Base-by-base conservation (phyloP, 2,888 invertebrate species). In the Philereme transversata region DNA sequence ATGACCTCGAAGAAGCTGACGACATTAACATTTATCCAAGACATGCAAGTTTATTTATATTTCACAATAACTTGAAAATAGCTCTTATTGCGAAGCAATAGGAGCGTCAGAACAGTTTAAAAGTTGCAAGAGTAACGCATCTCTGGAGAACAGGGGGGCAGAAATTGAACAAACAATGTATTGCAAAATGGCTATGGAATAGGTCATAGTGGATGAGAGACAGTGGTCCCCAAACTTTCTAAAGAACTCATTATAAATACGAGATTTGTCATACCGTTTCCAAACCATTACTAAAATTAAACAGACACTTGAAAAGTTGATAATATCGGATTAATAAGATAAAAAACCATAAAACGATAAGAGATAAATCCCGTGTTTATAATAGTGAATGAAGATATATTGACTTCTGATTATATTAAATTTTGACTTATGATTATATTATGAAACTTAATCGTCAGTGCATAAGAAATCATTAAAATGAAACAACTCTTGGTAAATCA, bases 81-180 rank as follows among this genome's bases (percentile, higher is more conserved):
- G 50, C 48, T 73, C 68, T 71, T 82, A 74, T 60, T 5, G 4
- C 35, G 8, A 35, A 8, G 51, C 0, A 3, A 51, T 75, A 79
- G 75, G 74, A 69, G 57, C 58, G 51, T 57, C 38, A 51, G 53
- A 45, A 46, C 47, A 51, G 41, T 63, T 67, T 55, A 43, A 41
- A 52, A 71, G 60, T 71, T 71, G 74, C 67, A 76, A 70, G 67
- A 75, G 74, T 62, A 66, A 74, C 72, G 79, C 74, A 78, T 82
- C 84, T 83, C 82, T 75, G 56, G 83, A 83, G 84, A 75, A 72
- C 68, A 61, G 70, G 73, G 75, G 83, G 78, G 80, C 79, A 81
- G 83, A 87, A 86, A 88, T 89, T 89, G 88, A 81, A 84, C 88
- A 88, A 90, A 90, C 90, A 89, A 86, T 89, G 88, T 87, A 87